Evolutionary conservation across 1,140 invertebrate genomes (phyloP).

Genomic region (Drosophila murphyi): DNA sequence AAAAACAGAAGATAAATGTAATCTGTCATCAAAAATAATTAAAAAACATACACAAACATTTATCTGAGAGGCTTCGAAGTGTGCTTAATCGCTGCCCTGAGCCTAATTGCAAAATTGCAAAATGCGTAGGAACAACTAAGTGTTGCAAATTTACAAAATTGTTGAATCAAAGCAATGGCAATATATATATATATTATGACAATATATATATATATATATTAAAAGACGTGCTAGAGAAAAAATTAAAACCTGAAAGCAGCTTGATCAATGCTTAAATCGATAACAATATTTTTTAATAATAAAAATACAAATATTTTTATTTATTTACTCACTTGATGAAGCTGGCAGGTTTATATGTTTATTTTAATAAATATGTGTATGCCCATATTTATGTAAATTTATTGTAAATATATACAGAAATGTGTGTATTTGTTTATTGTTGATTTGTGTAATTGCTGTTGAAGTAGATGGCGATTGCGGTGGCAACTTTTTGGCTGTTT

Average conservation of each 20-base stretch:
- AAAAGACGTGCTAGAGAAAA: too few relatives aligned
- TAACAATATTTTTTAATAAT: too few relatives aligned
- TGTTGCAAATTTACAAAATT: conserved; percentile 2
- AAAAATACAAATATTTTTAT: too few relatives aligned
- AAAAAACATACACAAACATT: background rate
- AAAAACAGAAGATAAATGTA: background rate
- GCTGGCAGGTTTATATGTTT: too few relatives aligned
- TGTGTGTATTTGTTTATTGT: background rate
- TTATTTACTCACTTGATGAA: too few relatives aligned
- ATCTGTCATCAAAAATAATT: conserved; percentile 7
- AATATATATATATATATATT: too few relatives aligned
- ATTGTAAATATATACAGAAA: background rate
- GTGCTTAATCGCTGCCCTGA: conserved; percentile 2
- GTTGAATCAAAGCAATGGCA: background rate
- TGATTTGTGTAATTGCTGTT: conserved; percentile 20
- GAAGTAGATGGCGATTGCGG: conserved; percentile 36
- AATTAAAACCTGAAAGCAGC: too few relatives aligned
- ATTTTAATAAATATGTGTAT: too few relatives aligned
- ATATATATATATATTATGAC: background rate
- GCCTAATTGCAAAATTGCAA: conserved; percentile 1
- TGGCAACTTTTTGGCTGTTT: conserved; percentile 47
- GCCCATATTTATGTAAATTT: background rate
- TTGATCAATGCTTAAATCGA: too few relatives aligned
- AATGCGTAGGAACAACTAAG: conserved; percentile 6
- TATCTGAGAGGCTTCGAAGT: background rate